Percentiles rank a stretch among this genome's conserved stretches.
Evolutionary conservation across 2,888 invertebrate genomes (phyloP).

Genomic region (Thalpophila matura): DNA sequence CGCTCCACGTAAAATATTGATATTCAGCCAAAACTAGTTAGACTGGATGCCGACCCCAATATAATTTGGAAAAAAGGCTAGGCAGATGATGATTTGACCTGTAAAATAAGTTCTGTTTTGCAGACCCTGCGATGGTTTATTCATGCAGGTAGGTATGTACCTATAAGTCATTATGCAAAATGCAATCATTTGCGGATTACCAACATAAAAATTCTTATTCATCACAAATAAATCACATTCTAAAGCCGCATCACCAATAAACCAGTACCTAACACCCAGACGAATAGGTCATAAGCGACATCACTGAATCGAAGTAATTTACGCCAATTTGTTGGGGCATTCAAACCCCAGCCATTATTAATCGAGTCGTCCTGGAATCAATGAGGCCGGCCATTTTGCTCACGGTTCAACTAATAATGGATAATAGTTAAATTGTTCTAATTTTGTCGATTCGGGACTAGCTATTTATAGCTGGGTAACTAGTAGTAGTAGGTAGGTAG

Average conservation of each 20-base stretch:
- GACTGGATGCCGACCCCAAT: too few species aligned
- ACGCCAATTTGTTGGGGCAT: conserved; percentile 56
- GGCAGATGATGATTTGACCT: too few species aligned
- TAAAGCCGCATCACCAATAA: conserved; percentile 29
- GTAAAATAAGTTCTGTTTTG: too few species aligned
- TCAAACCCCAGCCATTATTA: conserved; percentile 51
- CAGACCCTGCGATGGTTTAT: too few species aligned
- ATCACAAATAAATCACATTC: conserved; percentile 19
- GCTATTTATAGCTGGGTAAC: conserved; percentile 1
- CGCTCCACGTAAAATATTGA: too few species aligned
- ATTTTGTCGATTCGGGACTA: conserved; percentile 21
- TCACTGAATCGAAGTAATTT: conserved; percentile 57
- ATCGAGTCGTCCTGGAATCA: conserved; percentile 50
- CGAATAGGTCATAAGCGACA: conserved; percentile 25
- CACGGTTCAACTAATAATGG: conserved; percentile 42
- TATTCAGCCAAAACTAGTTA: too few species aligned
- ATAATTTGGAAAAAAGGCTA: too few species aligned
- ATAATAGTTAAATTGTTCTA: conserved; percentile 34
- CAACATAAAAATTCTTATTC: neutral
- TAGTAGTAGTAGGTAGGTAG: neutral
- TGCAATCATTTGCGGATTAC: too few species aligned
- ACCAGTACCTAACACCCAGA: conserved; percentile 6
- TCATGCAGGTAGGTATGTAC: too few species aligned
- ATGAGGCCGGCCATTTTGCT: conserved; percentile 49
- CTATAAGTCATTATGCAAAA: too few species aligned